Evolutionary conservation across 1,140 invertebrate species (phyloP), one percentile per base, ranked within the genome.

Genomic region (Diorhabda carinulata): DNA sequence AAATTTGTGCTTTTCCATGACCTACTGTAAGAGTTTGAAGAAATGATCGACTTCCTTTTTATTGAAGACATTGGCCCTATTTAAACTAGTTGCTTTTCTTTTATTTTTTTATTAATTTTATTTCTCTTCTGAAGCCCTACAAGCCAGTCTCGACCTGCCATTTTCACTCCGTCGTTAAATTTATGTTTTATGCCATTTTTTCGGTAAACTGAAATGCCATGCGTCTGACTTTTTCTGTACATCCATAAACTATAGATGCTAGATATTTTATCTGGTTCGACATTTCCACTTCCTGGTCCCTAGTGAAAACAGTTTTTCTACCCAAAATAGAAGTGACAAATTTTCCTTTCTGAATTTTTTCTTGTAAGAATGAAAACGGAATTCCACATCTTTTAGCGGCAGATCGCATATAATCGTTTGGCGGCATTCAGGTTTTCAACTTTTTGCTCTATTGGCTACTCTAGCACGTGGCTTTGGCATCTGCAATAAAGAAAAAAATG

Each of bases 1-100:
- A 71, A 84, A 83, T 61, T 80, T 79, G 69, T 80, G 74, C 57
- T 77, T 69, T 59, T 72, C 70, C 73, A 80, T 75, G n/a, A 82
- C 68, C 25, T 70, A 71, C 65, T 80, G 64, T 45, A 81, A 70
- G 63, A 78, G 79, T 7, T 73, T 60, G 70, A 73, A 61, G 61
- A 71, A 71, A 69, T 74, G 10, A 71, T 74, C 60, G 71, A 78
- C n/a, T 74, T 72, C 61, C 64, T 43, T 41, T 72, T 56, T 70
- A 72, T 61, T 70, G 65, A 70, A 73, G 68, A 10, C 60, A 62
- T 40, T 72, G n/a, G 59, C 57, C 40, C 72, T 71, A 44, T 71
- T 68, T 9, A 71, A 47, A 57, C 69, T 70, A n/a, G 68, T 72
- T 25, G 65, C 71, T 67, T 73, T 69, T 10, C 69, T 63, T 63